These are phyloP conservation scores for Lasioglossum lativentre DNA, from an alignment of 2,888 invertebrate species.

Conservation along the genomic window DNA sequence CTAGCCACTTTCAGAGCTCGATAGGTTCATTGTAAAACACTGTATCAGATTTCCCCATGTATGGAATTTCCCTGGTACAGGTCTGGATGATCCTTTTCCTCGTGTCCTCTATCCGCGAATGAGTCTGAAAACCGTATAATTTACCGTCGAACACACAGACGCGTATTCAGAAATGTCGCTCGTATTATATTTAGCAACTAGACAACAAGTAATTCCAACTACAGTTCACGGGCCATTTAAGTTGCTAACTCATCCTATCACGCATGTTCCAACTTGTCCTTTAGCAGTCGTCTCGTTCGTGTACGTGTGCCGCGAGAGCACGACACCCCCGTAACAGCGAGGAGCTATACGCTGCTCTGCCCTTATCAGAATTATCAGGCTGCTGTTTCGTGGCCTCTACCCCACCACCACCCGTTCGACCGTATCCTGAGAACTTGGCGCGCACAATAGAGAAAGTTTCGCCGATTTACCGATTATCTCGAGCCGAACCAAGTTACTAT, in stretches of 20 bases:
- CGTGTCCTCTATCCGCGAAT: not conserved
- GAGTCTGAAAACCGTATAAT: conserved; percentile 23
- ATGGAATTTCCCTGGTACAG: not conserved
- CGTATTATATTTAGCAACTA: conserved; percentile 70
- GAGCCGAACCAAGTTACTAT: conserved; percentile 37
- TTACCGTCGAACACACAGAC: conserved; percentile 28
- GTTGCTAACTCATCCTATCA: conserved; percentile 82
- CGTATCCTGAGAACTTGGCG: conserved; percentile 62
- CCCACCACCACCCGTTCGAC: not conserved
- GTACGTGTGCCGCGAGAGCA: conserved; percentile 38
- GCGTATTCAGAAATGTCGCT: conserved; percentile 48
- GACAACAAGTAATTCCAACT: conserved; percentile 83
- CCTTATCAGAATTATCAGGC: conserved; percentile 72
- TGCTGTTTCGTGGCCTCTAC: conserved; percentile 56
- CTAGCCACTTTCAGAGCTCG: too few species aligned
- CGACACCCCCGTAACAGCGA: not conserved
- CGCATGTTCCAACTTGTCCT: conserved; percentile 80
- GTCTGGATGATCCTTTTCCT: not conserved
- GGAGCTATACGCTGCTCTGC: conserved; percentile 30
- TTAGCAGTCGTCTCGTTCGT: conserved; percentile 50
- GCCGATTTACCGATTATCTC: conserved; percentile 69
- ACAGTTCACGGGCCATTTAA: conserved; percentile 82
- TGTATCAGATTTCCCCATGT: too few species aligned
- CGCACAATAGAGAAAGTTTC: conserved; percentile 71
- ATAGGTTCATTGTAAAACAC: not conserved